Base-by-base conservation (phyloP, 2,888 invertebrate genomes). In the Rotaria macrura region DNA sequence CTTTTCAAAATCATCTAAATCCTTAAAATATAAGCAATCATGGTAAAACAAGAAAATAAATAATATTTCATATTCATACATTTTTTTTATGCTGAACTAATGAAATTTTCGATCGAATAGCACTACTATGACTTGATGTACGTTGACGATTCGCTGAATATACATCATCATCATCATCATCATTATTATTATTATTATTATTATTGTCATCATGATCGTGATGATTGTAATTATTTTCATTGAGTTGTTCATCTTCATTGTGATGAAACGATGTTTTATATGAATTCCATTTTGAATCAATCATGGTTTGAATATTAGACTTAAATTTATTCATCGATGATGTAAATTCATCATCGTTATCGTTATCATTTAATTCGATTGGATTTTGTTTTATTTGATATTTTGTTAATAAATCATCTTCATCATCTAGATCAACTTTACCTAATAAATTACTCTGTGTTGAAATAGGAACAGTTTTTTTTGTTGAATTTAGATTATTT, bases 1-100 rank as follows among this genome's bases (percentile, higher is more conserved):
- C 25, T 89, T 87, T 87, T 90, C 90, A 89, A 91, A 91, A 87
- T 90, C 90, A 84, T 89, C 89, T 83, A 90, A 54, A 52, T 86
- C 86, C 79, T 79, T 43, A 79, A 79, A 2, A 43, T 9, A 65
- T 20, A 20, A 52, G 47, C 2, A 47, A 47, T 10, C 47, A 47
- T n/a, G n/a, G 10, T 43, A 49, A 52, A 52, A 23, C 9, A 6
- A 9, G 25, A 54, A 25, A 23, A 54, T 34, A 12, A 65, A 34
- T 34, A 14, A 34, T 38, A 4, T 54, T 54, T 25, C 5, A 17
- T 65, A 65, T 34, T n/a, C n/a, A n/a, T n/a, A n/a, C n/a, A n/a
- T n/a, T n/a, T 20, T 65, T 65, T 65, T 38, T 65, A 10, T 34
- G 65, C 20, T 65, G 65, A 17, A 65, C 25, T 38, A 25, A n/a